A percentile compares a stretch with the other conserved stretches of the same genome.
Conservation (phyloP, 2,797 vertebrate species). For the Siniperca scherzeri region DNA sequence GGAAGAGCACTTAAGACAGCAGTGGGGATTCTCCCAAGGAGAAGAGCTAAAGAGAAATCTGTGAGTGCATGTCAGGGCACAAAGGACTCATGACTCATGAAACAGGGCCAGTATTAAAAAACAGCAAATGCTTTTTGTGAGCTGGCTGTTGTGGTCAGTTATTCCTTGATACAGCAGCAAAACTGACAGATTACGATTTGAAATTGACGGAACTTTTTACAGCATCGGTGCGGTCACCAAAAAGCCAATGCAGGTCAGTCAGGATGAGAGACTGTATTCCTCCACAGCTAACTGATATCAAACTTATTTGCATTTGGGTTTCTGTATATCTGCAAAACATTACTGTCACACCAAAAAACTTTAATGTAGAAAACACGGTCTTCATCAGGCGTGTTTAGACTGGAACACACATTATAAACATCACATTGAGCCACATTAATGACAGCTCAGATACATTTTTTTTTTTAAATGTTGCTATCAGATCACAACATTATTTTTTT, state of each 20-base stretch:
- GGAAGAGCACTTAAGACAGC: conserved; percentile 66
- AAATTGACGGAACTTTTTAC: not conserved
- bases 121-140: conserved; percentile 18
- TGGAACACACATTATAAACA: not conserved
- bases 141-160: not conserved
- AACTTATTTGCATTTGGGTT: not conserved
- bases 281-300: not conserved
- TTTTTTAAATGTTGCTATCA: not conserved
- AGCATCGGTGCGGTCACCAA: not conserved
- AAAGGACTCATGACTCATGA: conserved; percentile 38
- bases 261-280: not conserved
- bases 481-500: not conserved
- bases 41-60: conserved; percentile 45
- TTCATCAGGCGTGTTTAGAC: not conserved
- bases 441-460: not conserved
- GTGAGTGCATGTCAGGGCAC: conserved; percentile 36
- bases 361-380: not conserved
- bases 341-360: not conserved
- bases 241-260: not conserved
- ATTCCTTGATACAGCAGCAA: conserved; percentile 7
- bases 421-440: not conserved
- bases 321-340: not conserved
- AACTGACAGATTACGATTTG: not conserved
- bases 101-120: conserved; percentile 20
- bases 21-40: conserved; percentile 45